Percentiles rank a stretch among this genome's conserved stretches.
These are phyloP conservation scores for Aythya fuligula DNA, from an alignment of 2,797 vertebrate species.

Conservation along the genomic window DNA sequence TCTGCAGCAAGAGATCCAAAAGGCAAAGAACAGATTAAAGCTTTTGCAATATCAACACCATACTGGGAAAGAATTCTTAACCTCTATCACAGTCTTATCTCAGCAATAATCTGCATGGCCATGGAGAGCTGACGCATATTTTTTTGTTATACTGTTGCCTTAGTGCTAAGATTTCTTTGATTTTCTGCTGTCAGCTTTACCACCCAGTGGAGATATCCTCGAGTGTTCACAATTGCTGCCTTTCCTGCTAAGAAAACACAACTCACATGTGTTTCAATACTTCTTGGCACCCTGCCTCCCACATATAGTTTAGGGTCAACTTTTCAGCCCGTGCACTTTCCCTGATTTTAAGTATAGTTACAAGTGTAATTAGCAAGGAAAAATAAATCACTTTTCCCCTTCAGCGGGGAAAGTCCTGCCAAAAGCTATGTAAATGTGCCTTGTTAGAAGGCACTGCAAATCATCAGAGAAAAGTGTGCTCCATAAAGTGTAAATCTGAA, in stretches of 20 bases:
- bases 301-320: background rate
- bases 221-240: background rate
- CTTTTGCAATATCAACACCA: conserved; percentile 49
- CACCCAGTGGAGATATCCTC: background rate
- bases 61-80: conserved; percentile 57
- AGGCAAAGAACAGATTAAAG: conserved; percentile 68
- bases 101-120: conserved; percentile 38
- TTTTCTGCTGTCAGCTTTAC: conserved; percentile 46
- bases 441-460: background rate
- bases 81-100: conserved; percentile 42
- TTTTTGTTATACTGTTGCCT: conserved; percentile 53
- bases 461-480: background rate
- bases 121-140: conserved; percentile 17
- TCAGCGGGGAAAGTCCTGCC: background rate
- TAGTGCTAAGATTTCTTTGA: conserved; percentile 51
- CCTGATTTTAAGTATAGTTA: background rate
- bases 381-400: background rate
- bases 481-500: background rate
- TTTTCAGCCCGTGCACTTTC: background rate
- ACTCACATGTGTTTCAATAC: background rate
- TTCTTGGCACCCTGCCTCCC: conserved; percentile 10
- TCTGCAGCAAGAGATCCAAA: conserved; percentile 59
- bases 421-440: background rate
- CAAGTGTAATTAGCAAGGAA: background rate
- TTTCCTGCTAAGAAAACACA: conserved; percentile 54